phyloP scores from a whole-genome alignment of 2,797 vertebrate species.

The Meriones psammophilus region DNA sequence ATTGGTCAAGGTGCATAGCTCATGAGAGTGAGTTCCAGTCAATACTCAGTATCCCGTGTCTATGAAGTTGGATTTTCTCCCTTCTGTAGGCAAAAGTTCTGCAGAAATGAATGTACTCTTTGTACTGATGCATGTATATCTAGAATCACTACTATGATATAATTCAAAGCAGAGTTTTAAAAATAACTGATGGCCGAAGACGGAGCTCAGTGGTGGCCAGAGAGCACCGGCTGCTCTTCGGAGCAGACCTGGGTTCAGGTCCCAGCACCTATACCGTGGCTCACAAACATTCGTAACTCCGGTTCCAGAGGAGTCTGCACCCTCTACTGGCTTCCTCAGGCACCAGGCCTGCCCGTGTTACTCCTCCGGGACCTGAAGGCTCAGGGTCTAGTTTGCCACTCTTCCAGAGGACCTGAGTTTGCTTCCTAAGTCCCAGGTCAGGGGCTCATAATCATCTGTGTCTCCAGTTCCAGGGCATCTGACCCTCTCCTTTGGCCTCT shows the following conservation, averaged over 20 bases:
- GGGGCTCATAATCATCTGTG: not conserved
- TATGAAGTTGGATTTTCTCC: not conserved
- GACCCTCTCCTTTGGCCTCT: not conserved
- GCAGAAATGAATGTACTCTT: not conserved
- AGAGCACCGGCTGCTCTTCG: not conserved
- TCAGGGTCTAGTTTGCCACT: not conserved
- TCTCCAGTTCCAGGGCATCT: not conserved
- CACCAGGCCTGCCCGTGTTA: not conserved
- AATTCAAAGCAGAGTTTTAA: not conserved
- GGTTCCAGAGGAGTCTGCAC: not conserved
- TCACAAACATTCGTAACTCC: not conserved
- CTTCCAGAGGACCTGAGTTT: not conserved
- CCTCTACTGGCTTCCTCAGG: not conserved
- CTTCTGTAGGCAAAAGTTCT: not conserved
- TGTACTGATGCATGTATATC: constrained; percentile 27
- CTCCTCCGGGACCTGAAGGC: not conserved
- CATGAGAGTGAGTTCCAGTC: not conserved
- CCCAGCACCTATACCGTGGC: not conserved
- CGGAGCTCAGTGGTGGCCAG: not conserved
- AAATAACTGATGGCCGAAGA: not conserved
- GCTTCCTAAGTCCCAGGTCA: not conserved
- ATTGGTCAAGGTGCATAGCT: not conserved
- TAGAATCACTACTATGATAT: not conserved
- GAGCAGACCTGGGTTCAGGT: not conserved
- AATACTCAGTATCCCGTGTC: not conserved